A percentile compares a stretch with the other conserved stretches of the same genome.
phyloP scores from a whole-genome alignment of 2,113 vertebrate species.

The Daphoenositta chrysoptera region DNA sequence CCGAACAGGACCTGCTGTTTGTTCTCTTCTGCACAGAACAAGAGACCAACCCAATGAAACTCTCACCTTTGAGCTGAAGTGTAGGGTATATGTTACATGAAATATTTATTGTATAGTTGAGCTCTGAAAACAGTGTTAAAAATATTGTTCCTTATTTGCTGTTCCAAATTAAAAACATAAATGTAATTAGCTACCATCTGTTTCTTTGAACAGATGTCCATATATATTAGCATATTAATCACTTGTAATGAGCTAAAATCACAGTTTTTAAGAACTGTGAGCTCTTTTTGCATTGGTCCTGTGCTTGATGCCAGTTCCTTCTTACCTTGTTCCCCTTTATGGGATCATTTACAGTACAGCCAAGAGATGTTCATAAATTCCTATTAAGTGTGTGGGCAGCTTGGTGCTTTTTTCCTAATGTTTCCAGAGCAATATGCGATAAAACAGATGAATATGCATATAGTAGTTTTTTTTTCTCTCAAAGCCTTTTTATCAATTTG shows the following conservation, averaged over 20 bases:
- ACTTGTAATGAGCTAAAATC: background rate
- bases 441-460: background rate
- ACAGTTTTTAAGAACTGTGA: background rate
- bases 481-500: background rate
- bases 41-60: background rate
- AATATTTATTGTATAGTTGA: background rate
- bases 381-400: background rate
- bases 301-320: background rate
- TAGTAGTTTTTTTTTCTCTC: background rate
- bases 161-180: constrained; percentile 19
- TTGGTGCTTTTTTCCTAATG: background rate
- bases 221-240: background rate
- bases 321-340: background rate
- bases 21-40: constrained; percentile 6
- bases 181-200: background rate
- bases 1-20: constrained; percentile 50
- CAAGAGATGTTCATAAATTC: background rate
- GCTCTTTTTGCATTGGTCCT: background rate
- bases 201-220: background rate
- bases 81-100: background rate
- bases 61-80: background rate
- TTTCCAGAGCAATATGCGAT: background rate
- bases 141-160: background rate
- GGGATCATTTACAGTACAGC: background rate
- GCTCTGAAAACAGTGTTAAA: background rate